phyloP scores from a whole-genome alignment of 2,797 vertebrate genomes.

The Diplodus sargus region DNA sequence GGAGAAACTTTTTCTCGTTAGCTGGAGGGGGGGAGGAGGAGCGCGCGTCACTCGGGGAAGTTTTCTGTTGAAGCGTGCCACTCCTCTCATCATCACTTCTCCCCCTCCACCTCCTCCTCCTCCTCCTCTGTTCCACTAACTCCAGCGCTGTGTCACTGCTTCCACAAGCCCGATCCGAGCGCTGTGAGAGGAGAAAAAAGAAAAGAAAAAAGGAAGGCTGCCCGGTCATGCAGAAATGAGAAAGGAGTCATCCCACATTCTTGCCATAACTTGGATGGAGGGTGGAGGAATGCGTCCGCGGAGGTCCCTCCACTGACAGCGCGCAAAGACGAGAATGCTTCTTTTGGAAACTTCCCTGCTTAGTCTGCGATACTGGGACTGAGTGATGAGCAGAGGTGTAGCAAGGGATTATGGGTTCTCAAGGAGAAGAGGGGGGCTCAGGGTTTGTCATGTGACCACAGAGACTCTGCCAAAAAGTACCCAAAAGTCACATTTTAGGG shows the following conservation, averaged over 20 bases:
- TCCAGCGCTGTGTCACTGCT: slow-evolving; percentile 1
- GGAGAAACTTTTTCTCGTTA: slow-evolving; percentile 34
- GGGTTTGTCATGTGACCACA: too few relatives aligned
- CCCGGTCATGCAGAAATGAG: slow-evolving; percentile 41
- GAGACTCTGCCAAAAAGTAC: too few relatives aligned
- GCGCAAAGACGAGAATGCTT: slow-evolving; percentile 16
- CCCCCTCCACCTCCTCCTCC: background rate
- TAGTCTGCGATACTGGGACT: background rate
- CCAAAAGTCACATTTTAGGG: too few relatives aligned
- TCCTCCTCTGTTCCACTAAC: background rate
- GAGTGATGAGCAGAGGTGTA: background rate
- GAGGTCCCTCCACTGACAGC: slow-evolving; percentile 11
- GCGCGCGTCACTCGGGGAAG: slow-evolving; percentile 68
- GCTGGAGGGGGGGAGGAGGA: slow-evolving; percentile 19
- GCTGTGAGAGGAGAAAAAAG: background rate
- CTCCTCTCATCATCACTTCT: slow-evolving; percentile 60
- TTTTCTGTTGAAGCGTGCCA: slow-evolving; percentile 50
- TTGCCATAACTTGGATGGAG: slow-evolving; percentile 58
- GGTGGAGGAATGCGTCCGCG: slow-evolving; percentile 51
- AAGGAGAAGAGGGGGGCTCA: too few relatives aligned
- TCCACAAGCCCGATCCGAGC: background rate
- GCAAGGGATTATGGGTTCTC: background rate
- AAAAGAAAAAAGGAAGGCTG: background rate
- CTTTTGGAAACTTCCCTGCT: background rate
- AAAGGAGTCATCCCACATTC: slow-evolving; percentile 64